These are phyloP conservation scores for Ornithoptera priamus DNA, from an alignment of 2,888 invertebrate genomes.

Conservation along the genomic window DNA sequence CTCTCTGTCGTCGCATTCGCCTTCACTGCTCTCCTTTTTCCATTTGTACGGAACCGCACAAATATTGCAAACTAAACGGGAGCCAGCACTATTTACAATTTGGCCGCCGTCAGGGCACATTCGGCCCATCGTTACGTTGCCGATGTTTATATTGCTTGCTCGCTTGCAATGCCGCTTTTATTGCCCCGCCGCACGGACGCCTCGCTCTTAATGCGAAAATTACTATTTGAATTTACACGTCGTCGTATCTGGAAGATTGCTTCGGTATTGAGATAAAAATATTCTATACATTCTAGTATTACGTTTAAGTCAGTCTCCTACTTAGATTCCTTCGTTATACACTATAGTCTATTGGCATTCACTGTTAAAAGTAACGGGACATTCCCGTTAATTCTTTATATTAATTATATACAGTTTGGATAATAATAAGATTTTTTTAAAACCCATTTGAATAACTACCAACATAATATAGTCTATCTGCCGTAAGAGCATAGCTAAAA, in stretches of 20 bases:
- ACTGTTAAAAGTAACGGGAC: too few relatives aligned
- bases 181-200: slow-evolving; percentile 42
- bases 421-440: too few relatives aligned
- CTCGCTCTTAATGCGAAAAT: slow-evolving; percentile 31
- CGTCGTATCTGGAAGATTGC: slow-evolving; percentile 2
- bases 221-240: slow-evolving; percentile 20
- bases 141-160: slow-evolving; percentile 65
- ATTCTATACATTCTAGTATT: background rate
- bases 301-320: too few relatives aligned
- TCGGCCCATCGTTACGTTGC: slow-evolving; percentile 62
- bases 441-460: too few relatives aligned
- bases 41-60: slow-evolving; percentile 75
- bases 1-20: slow-evolving; percentile 37
- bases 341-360: too few relatives aligned
- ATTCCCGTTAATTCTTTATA: too few relatives aligned
- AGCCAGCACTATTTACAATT: slow-evolving; percentile 75
- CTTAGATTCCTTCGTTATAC: too few relatives aligned
- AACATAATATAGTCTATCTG: too few relatives aligned
- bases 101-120: slow-evolving; percentile 68
- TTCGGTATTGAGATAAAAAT: background rate
- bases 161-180: slow-evolving; percentile 48
- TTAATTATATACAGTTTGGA: too few relatives aligned
- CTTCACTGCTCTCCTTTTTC: slow-evolving; percentile 62
- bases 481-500: too few relatives aligned
- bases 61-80: slow-evolving; percentile 78